Base-by-base conservation (phyloP, 2,113 vertebrate species). In the Aix galericulata region DNA sequence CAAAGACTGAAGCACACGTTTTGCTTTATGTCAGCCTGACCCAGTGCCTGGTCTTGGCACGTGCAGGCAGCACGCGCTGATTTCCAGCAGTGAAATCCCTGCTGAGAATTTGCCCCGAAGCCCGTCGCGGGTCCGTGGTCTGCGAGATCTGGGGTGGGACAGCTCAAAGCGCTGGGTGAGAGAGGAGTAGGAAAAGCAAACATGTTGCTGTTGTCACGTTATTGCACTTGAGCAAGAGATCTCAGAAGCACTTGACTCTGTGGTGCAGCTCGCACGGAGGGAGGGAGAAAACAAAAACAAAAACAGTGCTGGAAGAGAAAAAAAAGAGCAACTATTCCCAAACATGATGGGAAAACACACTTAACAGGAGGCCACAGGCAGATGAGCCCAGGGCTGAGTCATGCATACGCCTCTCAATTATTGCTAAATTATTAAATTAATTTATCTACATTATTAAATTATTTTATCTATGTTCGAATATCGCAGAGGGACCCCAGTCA, bases 211-310 rank as follows among this genome's bases (percentile, higher is more conserved):
- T 82, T 89, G 59, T 82, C 88, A 72, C 40, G 32, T 67, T 42
- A n/a, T 4, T 46, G 58, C 53, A 27, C 64, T 69, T 1, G 3
- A 77, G 75, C 48, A 44, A 92, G 92, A 94, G 91, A 75, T 75
- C 91, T 94, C 86, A 3, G 23, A 10, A 46, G 31, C 56, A 40
- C 93, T 95, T 91, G 87, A 55, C 85, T 81, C 82, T 20, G 11
- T 44, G 73, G 13, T 36, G 32, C 46, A 58, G 63, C 58, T 94
- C 59, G 42, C 40, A 21, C 22, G 32, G 73, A 31, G 13, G 16
- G 9, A 63, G 62, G 34, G 84, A 74, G 56, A 21, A 42, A 58
- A 74, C 16, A 68, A 48, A 48, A 31, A 58, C 64, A 40, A 72
- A 67, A 53, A 9, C 34, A 82, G 27, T 64, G 21, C 50, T 69